These are phyloP conservation scores for Cynodonichthys magdalenae DNA, from an alignment of 2,797 vertebrate genomes.

Conservation along the genomic window DNA sequence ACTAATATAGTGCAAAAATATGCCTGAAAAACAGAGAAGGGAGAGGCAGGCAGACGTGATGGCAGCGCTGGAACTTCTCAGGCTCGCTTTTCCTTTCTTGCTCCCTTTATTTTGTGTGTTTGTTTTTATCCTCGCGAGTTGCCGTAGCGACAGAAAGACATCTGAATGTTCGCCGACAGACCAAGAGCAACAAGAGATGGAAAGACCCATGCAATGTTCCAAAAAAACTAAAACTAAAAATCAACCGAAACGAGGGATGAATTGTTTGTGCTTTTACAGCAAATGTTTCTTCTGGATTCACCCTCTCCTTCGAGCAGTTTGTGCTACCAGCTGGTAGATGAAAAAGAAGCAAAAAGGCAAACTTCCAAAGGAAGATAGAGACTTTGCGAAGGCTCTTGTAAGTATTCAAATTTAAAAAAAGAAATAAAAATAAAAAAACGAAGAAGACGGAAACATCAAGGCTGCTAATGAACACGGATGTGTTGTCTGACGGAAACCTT, in stretches of 20 bases:
- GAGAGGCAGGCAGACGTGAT: slow-evolving; percentile 55
- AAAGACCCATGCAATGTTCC: slow-evolving; percentile 9
- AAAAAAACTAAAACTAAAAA: slow-evolving; percentile 17
- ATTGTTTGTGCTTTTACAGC: slow-evolving; percentile 64
- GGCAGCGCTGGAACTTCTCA: slow-evolving; percentile 39
- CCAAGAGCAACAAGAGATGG: slow-evolving; percentile 1
- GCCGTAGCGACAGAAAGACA: slow-evolving; percentile 6
- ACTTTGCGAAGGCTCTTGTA: slow-evolving; percentile 76
- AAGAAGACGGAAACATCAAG: slow-evolving; percentile 30
- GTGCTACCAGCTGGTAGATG: slow-evolving; percentile 53
- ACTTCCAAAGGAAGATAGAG: slow-evolving; percentile 68
- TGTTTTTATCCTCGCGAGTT: slow-evolving; percentile 12
- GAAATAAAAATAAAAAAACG: no score
- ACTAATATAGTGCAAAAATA: slow-evolving; percentile 99
- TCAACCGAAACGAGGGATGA: background rate
- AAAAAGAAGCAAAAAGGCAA: slow-evolving; percentile 70
- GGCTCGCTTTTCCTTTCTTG: slow-evolving; percentile 9
- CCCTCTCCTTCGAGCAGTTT: slow-evolving; percentile 31
- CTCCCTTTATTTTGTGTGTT: background rate
- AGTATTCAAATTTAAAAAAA: slow-evolving; percentile 33
- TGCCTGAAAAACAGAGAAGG: slow-evolving; percentile 80
- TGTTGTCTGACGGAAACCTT: slow-evolving; percentile 29
- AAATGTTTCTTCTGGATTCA: slow-evolving; percentile 12
- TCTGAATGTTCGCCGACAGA: slow-evolving; percentile 6
- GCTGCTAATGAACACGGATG: slow-evolving; percentile 62